These are phyloP conservation scores for Pampus argenteus DNA, from an alignment of 2,797 vertebrate genomes.

Conservation along the genomic window DNA sequence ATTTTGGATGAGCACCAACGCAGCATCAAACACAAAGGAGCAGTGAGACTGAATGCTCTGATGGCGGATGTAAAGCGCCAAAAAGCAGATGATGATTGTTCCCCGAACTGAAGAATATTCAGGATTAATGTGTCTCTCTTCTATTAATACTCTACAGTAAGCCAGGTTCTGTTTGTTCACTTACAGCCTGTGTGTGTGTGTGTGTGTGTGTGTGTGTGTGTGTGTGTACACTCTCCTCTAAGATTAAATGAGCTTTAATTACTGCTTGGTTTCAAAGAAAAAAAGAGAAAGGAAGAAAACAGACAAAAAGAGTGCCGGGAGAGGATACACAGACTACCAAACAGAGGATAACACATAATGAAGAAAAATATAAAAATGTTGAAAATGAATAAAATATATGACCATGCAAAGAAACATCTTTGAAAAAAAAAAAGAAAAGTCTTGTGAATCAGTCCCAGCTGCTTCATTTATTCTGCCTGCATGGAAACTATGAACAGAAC, in stretches of 20 bases:
- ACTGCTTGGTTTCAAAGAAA: conserved; percentile 34
- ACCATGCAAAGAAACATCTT: neutral
- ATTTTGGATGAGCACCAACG: conserved; percentile 41
- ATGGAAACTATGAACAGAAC: conserved; percentile 60
- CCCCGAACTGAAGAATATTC: conserved; percentile 47
- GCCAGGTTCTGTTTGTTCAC: conserved; percentile 67
- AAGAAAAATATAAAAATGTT: neutral
- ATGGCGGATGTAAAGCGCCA: conserved; percentile 31
- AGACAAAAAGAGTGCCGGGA: conserved; percentile 14
- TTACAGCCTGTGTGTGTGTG: conserved; percentile 53
- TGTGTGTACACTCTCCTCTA: conserved; percentile 14
- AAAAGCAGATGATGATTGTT: conserved; percentile 52
- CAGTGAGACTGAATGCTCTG: conserved; percentile 30
- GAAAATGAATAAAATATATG: conserved; percentile 7
- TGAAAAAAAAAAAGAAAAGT: neutral
- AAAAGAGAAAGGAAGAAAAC: conserved; percentile 3
- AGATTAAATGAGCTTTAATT: conserved; percentile 55
- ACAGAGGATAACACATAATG: neutral
- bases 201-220: conserved; percentile 28
- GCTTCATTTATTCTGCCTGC: conserved; percentile 48
- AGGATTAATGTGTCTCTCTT: conserved; percentile 64
- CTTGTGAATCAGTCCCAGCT: conserved; percentile 55
- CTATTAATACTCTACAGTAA: conserved; percentile 67
- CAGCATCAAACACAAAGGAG: conserved; percentile 11
- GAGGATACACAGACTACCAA: neutral